Evolutionary conservation across 2,888 invertebrate genomes (phyloP).

Genomic region (Acholoe squamosa): DNA sequence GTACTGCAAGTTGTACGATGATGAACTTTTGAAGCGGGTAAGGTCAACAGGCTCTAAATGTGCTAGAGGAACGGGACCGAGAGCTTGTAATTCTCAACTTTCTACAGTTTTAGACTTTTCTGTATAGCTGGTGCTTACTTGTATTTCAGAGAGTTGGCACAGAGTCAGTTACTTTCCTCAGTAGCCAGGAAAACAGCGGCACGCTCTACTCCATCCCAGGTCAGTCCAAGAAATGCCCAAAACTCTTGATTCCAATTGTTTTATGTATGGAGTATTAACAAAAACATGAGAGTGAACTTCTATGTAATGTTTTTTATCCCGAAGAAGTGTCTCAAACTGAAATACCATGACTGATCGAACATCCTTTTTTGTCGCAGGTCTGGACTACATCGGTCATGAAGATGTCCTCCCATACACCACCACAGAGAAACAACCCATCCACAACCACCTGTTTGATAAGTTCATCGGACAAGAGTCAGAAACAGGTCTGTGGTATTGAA

Average conservation of each 20-base stretch:
- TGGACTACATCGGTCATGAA: slow-evolving; percentile 99
- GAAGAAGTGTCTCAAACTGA: too few species aligned
- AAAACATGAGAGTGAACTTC: too few species aligned
- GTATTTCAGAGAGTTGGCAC: slow-evolving; percentile 95
- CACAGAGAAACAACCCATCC: slow-evolving; percentile 93
- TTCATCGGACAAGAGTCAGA: slow-evolving; percentile 92
- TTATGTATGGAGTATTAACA: neutral
- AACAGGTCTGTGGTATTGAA: slow-evolving; percentile 85
- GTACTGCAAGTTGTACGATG: too few species aligned
- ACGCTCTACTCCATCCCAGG: slow-evolving; percentile 96
- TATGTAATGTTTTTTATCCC: too few species aligned
- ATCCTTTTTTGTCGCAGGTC: slow-evolving; percentile 86
- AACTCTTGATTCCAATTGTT: neutral
- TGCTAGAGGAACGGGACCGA: too few species aligned
- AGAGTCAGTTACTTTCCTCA: slow-evolving; percentile 97
- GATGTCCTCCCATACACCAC: slow-evolving; percentile 97
- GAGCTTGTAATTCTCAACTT: too few species aligned
- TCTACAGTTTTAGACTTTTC: too few species aligned
- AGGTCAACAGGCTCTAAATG: too few species aligned
- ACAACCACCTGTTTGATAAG: slow-evolving; percentile 98
- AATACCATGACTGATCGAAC: too few species aligned
- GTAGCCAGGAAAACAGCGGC: slow-evolving; percentile 96
- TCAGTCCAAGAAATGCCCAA: slow-evolving; percentile 68
- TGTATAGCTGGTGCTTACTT: neutral
- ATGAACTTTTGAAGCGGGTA: too few species aligned